A percentile compares a stretch with the other conserved stretches of the same genome.
Conservation (phyloP, 1,140 invertebrate species). For the Calycopis cecrops region DNA sequence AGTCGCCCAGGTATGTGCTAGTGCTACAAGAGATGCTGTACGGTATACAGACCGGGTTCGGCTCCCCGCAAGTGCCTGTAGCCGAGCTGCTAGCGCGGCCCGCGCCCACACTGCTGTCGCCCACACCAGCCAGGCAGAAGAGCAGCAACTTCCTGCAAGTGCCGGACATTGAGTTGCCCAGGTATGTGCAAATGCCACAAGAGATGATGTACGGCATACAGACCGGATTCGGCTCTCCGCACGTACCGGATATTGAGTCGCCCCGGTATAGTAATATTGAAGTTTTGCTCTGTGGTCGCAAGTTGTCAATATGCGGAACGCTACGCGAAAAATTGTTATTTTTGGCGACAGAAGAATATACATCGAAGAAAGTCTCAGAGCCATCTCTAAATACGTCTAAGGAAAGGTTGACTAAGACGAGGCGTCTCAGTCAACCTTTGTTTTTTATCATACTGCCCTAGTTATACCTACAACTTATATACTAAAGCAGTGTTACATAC, state of each 20-base stretch:
- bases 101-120: slow-evolving; percentile 88
- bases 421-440: too few relatives aligned
- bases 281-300: too few relatives aligned
- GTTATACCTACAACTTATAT: too few relatives aligned
- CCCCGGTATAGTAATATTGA: too few relatives aligned
- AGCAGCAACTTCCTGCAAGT: slow-evolving; percentile 95
- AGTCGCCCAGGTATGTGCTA: slow-evolving; percentile 73
- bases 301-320: too few relatives aligned
- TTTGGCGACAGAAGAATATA: too few relatives aligned
- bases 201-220: slow-evolving; percentile 97
- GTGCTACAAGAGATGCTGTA: slow-evolving; percentile 95
- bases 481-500: too few relatives aligned
- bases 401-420: too few relatives aligned
- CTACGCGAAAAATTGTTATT: too few relatives aligned
- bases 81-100: slow-evolving; percentile 90
- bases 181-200: slow-evolving; percentile 85
- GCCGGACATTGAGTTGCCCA: slow-evolving; percentile 77
- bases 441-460: too few relatives aligned
- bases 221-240: slow-evolving; percentile 93
- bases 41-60: slow-evolving; percentile 94
- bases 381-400: too few relatives aligned
- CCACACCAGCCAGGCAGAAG: slow-evolving; percentile 85
- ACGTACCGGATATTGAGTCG: slow-evolving; percentile 82
- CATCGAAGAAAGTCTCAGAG: too few relatives aligned
- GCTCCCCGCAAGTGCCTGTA: slow-evolving; percentile 93